These are phyloP conservation scores for Apeira syringaria DNA, from an alignment of 2,888 invertebrate species.

Conservation along the genomic window DNA sequence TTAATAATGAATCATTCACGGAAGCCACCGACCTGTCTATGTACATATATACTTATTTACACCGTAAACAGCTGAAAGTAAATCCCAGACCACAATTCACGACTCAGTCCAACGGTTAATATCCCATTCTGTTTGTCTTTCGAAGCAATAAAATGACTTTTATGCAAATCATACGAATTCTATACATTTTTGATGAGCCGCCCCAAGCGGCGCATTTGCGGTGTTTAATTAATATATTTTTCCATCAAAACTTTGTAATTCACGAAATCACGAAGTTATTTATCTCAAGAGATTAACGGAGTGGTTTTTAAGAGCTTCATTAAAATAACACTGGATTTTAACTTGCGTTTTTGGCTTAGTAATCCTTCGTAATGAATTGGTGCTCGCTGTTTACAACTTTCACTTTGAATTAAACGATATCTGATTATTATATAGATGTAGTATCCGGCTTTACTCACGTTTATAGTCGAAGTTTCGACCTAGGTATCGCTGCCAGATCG, in stretches of 20 bases:
- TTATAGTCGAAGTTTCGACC: too few relatives aligned
- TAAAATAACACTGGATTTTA: slow-evolving; percentile 14
- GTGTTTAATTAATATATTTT: slow-evolving; percentile 79
- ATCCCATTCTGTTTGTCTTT: slow-evolving; percentile 82
- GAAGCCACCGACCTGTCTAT: neutral
- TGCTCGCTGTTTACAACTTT: slow-evolving; percentile 1
- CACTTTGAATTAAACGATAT: neutral
- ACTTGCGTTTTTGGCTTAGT: slow-evolving; percentile 10
- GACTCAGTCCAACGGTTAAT: slow-evolving; percentile 77
- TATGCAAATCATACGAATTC: slow-evolving; percentile 84
- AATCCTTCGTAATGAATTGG: slow-evolving; percentile 10
- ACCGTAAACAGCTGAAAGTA: slow-evolving; percentile 7
- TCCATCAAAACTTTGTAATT: slow-evolving; percentile 70
- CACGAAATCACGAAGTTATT: slow-evolving; percentile 51
- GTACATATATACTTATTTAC: neutral
- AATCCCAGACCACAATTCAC: slow-evolving; percentile 51
- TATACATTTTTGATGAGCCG: slow-evolving; percentile 83
- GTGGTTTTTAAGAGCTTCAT: slow-evolving; percentile 27
- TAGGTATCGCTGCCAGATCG: too few relatives aligned
- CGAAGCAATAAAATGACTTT: slow-evolving; percentile 83
- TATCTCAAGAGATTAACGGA: slow-evolving; percentile 33
- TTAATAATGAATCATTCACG: too few relatives aligned
- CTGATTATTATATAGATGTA: too few relatives aligned
- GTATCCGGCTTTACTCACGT: too few relatives aligned
- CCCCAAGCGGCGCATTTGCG: slow-evolving; percentile 61